phyloP scores from a whole-genome alignment of 2,113 vertebrate genomes.

The Trichomycterus rosablanca region DNA sequence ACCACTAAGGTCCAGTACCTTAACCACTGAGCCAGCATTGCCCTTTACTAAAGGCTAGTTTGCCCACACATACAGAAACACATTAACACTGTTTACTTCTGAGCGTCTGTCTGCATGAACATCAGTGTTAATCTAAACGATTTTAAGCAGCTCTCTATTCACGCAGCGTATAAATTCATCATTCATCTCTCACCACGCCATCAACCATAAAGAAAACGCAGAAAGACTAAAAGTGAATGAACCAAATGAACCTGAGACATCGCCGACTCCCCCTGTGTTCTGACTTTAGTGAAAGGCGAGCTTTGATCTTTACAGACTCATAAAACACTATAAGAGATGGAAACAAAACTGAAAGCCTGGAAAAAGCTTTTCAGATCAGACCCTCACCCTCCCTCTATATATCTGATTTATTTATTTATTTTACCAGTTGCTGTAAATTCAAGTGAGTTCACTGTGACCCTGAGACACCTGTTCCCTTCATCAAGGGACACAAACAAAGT shows the following conservation, averaged over 20 bases:
- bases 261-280: too few relatives aligned
- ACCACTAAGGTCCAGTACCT: too few relatives aligned
- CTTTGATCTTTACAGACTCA: background rate
- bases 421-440: constrained; percentile 10
- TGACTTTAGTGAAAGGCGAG: background rate
- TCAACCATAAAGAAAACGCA: constrained; percentile 18
- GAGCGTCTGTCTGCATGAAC: constrained; percentile 32
- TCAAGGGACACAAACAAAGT: constrained; percentile 26
- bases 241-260: too few relatives aligned
- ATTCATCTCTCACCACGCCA: constrained; percentile 36
- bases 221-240: too few relatives aligned
- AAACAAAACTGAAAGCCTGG: background rate
- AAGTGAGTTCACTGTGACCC: constrained; percentile 22
- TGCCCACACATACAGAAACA: too few relatives aligned
- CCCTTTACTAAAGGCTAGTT: constrained; percentile 11
- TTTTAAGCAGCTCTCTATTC: constrained; percentile 41
- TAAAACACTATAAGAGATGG: background rate
- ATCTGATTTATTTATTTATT: constrained; percentile 17
- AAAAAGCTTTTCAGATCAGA: background rate
- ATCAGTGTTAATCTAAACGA: constrained; percentile 41
- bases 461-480: constrained; percentile 34
- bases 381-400: too few relatives aligned
- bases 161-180: constrained; percentile 30
- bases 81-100: constrained; percentile 34
- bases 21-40: constrained; percentile 2